Percentiles rank a stretch among this genome's conserved stretches.
These are phyloP conservation scores for Coracopsis vasa DNA, from an alignment of 2,113 vertebrate genomes.

Conservation along the genomic window DNA sequence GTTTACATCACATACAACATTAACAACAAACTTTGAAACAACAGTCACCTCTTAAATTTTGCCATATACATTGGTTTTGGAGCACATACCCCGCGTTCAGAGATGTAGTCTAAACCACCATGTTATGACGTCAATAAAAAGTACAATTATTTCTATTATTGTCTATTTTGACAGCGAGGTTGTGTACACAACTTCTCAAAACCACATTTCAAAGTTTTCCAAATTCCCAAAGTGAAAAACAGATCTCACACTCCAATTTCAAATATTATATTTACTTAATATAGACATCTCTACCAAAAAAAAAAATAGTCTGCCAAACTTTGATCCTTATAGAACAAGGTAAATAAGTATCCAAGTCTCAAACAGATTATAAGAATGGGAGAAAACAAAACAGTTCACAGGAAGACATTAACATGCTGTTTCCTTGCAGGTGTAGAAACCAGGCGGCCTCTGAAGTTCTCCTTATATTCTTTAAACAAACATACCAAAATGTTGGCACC, in stretches of 20 bases:
- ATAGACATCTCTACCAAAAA: background rate
- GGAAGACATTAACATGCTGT: background rate
- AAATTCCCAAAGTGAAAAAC: background rate
- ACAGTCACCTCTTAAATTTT: background rate
- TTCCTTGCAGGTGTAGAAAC: background rate
- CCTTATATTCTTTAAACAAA: background rate
- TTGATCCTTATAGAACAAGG: conserved; percentile 34
- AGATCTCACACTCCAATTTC: background rate
- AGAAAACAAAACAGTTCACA: background rate
- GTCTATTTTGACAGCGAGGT: background rate
- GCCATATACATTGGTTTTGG: background rate
- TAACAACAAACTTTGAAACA: background rate
- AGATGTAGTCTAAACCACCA: background rate
- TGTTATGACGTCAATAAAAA: background rate
- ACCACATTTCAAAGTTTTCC: background rate
- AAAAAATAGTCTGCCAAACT: background rate
- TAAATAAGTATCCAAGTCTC: background rate
- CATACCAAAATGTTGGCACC: background rate
- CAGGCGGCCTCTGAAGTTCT: background rate
- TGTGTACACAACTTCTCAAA: background rate
- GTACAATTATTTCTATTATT: background rate
- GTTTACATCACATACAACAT: background rate
- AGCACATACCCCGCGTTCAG: background rate
- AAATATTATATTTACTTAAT: conserved; percentile 21
- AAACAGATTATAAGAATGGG: background rate